phyloP scores from a whole-genome alignment of 2,888 invertebrate genomes.

The Leptinotarsa rubiginosa region DNA sequence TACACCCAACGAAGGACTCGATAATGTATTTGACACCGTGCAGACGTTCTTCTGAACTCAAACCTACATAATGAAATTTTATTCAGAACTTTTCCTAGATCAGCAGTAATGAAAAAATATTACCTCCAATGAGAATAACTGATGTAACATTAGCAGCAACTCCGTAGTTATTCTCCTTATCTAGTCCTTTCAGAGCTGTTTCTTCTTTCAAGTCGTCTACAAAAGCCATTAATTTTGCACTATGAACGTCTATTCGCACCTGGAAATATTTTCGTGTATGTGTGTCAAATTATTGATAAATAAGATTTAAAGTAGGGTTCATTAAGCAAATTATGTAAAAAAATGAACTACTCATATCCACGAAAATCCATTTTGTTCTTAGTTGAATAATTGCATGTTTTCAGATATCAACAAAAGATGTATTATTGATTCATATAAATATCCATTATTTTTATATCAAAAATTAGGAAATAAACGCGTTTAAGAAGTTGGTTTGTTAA shows the following conservation, averaged over 20 bases:
- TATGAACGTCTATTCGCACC: constrained; percentile 87
- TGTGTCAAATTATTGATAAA: neutral
- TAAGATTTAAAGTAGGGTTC: neutral
- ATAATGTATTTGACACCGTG: constrained; percentile 93
- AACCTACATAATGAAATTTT: constrained; percentile 68
- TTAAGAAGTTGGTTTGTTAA: no score
- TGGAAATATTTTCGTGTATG: constrained; percentile 51
- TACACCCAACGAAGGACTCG: constrained; percentile 92
- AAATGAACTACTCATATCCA: no score
- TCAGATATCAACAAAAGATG: no score
- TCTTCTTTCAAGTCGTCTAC: constrained; percentile 88
- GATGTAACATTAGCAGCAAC: constrained; percentile 88
- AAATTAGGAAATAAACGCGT: no score
- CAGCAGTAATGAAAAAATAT: constrained; percentile 8
- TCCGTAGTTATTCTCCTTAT: constrained; percentile 87
- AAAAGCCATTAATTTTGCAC: constrained; percentile 84
- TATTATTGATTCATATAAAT: no score
- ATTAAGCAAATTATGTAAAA: no score
- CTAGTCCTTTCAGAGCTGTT: constrained; percentile 84
- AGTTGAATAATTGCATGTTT: no score
- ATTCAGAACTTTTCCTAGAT: neutral
- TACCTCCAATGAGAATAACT: constrained; percentile 89
- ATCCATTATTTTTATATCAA: no score
- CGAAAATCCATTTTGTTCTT: no score
- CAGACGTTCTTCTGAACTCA: constrained; percentile 88